Evolutionary conservation across 2,797 vertebrate species (phyloP).

Genomic region (Lacerta viridis): DNA sequence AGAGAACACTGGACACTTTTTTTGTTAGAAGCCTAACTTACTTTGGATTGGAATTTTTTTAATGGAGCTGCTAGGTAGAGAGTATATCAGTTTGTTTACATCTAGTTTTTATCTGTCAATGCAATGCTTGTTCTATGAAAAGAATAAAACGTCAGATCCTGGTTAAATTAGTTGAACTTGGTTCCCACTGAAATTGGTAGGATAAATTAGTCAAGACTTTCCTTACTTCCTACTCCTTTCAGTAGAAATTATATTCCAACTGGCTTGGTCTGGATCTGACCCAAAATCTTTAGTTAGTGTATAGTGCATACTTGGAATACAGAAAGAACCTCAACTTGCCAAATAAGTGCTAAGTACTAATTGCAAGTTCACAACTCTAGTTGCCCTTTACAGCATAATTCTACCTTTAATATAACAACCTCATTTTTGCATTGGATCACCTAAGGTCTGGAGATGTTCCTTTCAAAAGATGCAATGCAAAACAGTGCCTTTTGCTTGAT

Average conservation of each 20-base stretch:
- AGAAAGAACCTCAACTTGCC: slow-evolving; percentile 49
- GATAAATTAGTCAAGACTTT: background rate
- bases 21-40: slow-evolving; percentile 63
- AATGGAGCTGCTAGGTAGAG: slow-evolving; percentile 77
- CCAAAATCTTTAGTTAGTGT: slow-evolving; percentile 56
- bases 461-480: slow-evolving; percentile 61
- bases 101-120: slow-evolving; percentile 50
- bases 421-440: slow-evolving; percentile 76
- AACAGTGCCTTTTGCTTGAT: slow-evolving; percentile 78
- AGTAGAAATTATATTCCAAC: background rate
- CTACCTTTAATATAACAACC: slow-evolving; percentile 74
- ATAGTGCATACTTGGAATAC: slow-evolving; percentile 35
- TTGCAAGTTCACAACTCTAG: slow-evolving; percentile 63
- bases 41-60: slow-evolving; percentile 70
- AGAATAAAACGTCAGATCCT: slow-evolving; percentile 31
- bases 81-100: slow-evolving; percentile 76
- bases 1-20: slow-evolving; percentile 77
- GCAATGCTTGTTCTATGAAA: slow-evolving; percentile 67
- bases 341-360: slow-evolving; percentile 59
- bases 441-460: slow-evolving; percentile 67
- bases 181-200: background rate
- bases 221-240: background rate
- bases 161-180: slow-evolving; percentile 11
- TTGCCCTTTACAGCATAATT: slow-evolving; percentile 70
- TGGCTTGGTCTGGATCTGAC: background rate